Evolutionary conservation across 2,113 vertebrate genomes (phyloP), one percentile per base, ranked within the genome.

Genomic region (Entelurus aequoreus): DNA sequence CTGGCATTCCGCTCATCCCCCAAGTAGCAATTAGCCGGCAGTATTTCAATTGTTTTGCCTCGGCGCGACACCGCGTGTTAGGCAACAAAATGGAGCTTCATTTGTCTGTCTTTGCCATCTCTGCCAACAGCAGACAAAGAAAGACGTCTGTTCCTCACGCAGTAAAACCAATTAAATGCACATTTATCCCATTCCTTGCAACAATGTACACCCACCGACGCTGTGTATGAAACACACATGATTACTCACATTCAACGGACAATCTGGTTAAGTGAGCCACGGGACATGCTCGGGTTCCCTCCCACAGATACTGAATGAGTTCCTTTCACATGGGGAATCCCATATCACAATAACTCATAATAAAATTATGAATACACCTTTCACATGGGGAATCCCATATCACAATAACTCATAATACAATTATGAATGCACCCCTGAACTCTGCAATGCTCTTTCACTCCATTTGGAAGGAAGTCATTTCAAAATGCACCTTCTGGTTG

Each of bases 101-200:
- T 66, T 57, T 16, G 60, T 66, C 66, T 42, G 51, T 73, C 72
- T 64, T 21, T 44, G 60, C 68, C 60, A 62, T 74, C 69, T 65
- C 48, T 7, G 62, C 65, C 68, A 9, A n/a, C 13, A 14, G 65
- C 67, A 75, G 69, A 84, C 79, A 81, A 75, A 81, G 62, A 75
- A 68, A 75, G 72, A 49, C 74, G 69, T 77, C 77, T 79, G 77
- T 85, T 68, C 69, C 58, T 55, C 57, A 75, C 48, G 58, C 69
- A 53, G 71, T 76, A 75, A 77, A 79, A 74, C 65, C 71, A 78
- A 78, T 82, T 80, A 79, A 78, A 74, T 61, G 56, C 56, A 64
- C 48, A 75, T 76, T 80, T 77, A 67, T 58, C 74, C 72, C 73
- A 74, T 68, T 78, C 58, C 57, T 49, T 53, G 42, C 49, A 49